A percentile compares a stretch with the other conserved stretches of the same genome.
These are phyloP conservation scores for Melanophora roralis DNA, from an alignment of 2,888 invertebrate species.

Conservation along the genomic window DNA sequence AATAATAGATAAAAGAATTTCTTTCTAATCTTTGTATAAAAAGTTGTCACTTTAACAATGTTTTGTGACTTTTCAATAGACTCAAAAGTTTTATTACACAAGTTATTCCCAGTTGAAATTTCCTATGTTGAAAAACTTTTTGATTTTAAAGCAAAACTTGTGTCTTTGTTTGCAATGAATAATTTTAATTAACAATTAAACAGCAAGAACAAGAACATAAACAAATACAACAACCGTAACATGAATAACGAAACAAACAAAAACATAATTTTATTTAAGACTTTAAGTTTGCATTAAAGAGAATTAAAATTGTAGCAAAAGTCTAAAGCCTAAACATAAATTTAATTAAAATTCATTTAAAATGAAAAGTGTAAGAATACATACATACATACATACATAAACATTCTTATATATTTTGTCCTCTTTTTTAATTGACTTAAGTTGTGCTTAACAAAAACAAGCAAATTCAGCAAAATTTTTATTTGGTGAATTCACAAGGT, in stretches of 20 bases:
- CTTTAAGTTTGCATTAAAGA: constrained; percentile 16
- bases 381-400: too few relatives aligned
- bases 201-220: background rate
- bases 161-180: background rate
- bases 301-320: constrained; percentile 31
- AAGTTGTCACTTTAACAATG: background rate
- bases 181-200: background rate
- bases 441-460: constrained; percentile 35
- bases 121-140: background rate
- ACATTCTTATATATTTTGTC: constrained; percentile 22
- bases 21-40: background rate
- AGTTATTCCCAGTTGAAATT: background rate
- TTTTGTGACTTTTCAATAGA: background rate
- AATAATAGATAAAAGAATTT: background rate
- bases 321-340: constrained; percentile 12
- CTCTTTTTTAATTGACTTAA: background rate
- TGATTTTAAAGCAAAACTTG: background rate
- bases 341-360: constrained; percentile 9
- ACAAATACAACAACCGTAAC: background rate
- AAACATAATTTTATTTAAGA: constrained; percentile 17
- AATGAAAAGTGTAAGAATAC: background rate
- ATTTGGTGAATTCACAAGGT: too few relatives aligned
- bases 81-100: background rate
- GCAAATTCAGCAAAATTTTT: background rate
- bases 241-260: background rate